Evolutionary conservation across 1,140 invertebrate species (phyloP), one percentile per base, ranked within the genome.

Genomic region (Lethrus apterus): DNA sequence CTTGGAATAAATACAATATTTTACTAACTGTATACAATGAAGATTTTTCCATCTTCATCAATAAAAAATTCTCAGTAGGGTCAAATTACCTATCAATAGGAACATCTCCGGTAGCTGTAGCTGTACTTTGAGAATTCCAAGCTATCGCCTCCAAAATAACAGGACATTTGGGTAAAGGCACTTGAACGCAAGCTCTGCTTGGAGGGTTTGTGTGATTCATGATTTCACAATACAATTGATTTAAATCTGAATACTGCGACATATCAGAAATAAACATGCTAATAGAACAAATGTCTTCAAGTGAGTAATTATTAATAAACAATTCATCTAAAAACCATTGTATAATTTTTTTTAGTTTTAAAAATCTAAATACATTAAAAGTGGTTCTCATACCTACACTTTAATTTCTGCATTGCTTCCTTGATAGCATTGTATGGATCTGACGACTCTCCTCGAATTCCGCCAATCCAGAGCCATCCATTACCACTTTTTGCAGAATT

Each of bases 101-200:
- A 18, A 23, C 32, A 47, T 63, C 57, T 13, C 56, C 50, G 4
- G 15, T 42, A 24, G 44, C 44, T n/a, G 17, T 34, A 17, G 38
- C 21, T n/a, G 48, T 38, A 7, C 7, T 9, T 9, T 41, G 23
- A 35, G 70, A 63, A 44, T 70, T 74, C 66, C 77, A 82, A n/a
- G 80, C 81, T 50, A 81, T 73, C 41, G 80, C 88, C 63, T 93
- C 87, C 50, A 94, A 66, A 20, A 87, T 72, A 46, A 94, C 74
- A 43, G 83, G 81, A 47, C 82, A 78, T 21, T 70, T 64, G 4
- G 82, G 78, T 34, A 93, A 68, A 10, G 83, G 81, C 47, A 82
- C 83, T 66, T 93, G 80, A 2, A 94, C 84, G 66, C 91, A 94
- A 14, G 91, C 84, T 45, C 92, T 77, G 1, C 85, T 85, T 0